phyloP scores from a whole-genome alignment of 2,113 vertebrate species.

The Microtus montanus region DNA sequence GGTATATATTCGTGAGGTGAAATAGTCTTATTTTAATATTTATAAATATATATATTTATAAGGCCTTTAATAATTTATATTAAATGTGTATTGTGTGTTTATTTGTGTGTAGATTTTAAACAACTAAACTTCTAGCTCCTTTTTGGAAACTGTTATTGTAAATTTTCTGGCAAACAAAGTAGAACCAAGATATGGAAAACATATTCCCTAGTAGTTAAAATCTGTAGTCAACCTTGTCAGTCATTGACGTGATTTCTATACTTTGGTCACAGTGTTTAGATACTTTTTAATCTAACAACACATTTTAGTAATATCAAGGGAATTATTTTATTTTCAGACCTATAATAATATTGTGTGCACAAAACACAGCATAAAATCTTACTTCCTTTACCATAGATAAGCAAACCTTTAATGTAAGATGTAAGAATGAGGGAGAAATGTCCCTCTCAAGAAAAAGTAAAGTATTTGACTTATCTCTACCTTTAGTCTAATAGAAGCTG shows the following conservation, averaged over 20 bases:
- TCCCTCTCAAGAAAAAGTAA: background rate
- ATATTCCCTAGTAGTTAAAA: slow-evolving; percentile 1
- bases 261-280: background rate
- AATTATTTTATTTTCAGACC: background rate
- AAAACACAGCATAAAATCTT: background rate
- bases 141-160: slow-evolving; percentile 4
- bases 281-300: background rate
- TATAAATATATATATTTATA: background rate
- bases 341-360: background rate
- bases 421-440: background rate
- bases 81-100: background rate
- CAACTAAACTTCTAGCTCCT: background rate
- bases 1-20: background rate
- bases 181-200: slow-evolving; percentile 3
- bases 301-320: background rate
- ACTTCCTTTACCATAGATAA: background rate
- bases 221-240: background rate
- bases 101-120: background rate
- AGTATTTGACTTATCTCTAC: background rate
- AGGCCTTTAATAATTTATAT: background rate
- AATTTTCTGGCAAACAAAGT: background rate
- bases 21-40: background rate
- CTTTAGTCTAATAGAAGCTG: background rate
- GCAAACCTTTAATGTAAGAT: background rate
- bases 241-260: background rate